These are phyloP conservation scores for Oncorhynchus nerka DNA, from an alignment of 2,113 vertebrate genomes.

Conservation along the genomic window DNA sequence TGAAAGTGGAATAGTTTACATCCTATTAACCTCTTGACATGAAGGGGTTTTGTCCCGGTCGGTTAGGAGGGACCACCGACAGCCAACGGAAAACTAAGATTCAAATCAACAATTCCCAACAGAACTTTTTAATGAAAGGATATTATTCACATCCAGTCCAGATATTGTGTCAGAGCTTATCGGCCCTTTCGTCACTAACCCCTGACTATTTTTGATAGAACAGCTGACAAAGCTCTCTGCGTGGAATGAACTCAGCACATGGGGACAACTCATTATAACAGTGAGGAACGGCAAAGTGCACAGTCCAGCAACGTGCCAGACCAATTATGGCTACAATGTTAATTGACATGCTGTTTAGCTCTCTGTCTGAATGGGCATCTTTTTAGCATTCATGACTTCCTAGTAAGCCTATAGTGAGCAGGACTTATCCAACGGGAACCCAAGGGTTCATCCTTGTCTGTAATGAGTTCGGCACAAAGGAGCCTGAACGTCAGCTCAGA, in stretches of 20 bases:
- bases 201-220: neutral
- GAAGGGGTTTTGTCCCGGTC: no score
- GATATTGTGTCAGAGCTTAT: no score
- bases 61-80: no score
- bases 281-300: neutral
- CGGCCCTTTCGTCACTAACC: no score
- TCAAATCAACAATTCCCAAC: no score
- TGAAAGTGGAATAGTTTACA: neutral
- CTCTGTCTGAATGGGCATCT: no score
- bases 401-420: neutral
- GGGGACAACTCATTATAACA: neutral
- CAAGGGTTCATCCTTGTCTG: no score
- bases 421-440: no score
- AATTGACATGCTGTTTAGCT: conserved; percentile 27
- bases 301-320: conserved; percentile 6
- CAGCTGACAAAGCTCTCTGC: neutral
- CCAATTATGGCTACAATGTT: conserved; percentile 58
- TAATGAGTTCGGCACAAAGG: neutral
- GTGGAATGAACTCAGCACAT: neutral
- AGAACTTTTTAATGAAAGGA: no score
- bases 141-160: no score
- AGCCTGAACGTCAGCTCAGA: neutral
- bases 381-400: neutral
- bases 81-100: no score
- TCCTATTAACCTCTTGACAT: neutral